Evolutionary conservation across 2,113 vertebrate genomes (phyloP).

Genomic region (Pholis gunnellus): DNA sequence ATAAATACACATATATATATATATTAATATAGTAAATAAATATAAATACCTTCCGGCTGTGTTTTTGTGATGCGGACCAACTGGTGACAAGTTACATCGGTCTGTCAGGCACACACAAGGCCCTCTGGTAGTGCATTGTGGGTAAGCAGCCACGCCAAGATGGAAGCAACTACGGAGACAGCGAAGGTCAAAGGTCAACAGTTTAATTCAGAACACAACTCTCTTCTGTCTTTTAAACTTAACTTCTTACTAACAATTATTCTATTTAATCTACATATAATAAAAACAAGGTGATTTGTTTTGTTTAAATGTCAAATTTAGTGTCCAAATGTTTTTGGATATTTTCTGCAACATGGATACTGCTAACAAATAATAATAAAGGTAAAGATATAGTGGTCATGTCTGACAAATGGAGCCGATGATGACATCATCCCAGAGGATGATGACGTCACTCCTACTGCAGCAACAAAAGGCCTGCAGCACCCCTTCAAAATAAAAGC

Average conservation of each 20-base stretch:
- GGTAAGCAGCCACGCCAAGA: constrained; percentile 35
- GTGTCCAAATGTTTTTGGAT: too few species aligned
- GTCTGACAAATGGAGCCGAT: background rate
- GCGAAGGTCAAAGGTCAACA: constrained; percentile 27
- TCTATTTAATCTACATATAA: too few species aligned
- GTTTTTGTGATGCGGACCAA: constrained; percentile 15
- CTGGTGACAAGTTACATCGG: constrained; percentile 48
- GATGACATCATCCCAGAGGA: constrained; percentile 18
- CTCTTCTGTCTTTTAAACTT: background rate
- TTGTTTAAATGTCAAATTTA: too few species aligned
- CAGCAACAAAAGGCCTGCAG: background rate
- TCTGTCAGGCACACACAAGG: constrained; percentile 13
- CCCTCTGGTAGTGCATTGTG: constrained; percentile 75
- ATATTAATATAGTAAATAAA: too few species aligned
- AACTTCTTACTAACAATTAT: background rate
- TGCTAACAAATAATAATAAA: background rate
- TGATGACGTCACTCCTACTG: constrained; percentile 26
- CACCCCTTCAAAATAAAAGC: constrained; percentile 13
- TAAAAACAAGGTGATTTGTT: too few species aligned
- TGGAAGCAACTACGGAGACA: constrained; percentile 54
- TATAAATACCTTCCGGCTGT: constrained; percentile 31
- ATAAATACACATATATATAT: too few species aligned
- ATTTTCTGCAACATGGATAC: background rate
- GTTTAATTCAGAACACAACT: too few species aligned
- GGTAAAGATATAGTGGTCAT: background rate